Conservation (phyloP, 2,888 invertebrate species). For the Cephalotes varians region DNA sequence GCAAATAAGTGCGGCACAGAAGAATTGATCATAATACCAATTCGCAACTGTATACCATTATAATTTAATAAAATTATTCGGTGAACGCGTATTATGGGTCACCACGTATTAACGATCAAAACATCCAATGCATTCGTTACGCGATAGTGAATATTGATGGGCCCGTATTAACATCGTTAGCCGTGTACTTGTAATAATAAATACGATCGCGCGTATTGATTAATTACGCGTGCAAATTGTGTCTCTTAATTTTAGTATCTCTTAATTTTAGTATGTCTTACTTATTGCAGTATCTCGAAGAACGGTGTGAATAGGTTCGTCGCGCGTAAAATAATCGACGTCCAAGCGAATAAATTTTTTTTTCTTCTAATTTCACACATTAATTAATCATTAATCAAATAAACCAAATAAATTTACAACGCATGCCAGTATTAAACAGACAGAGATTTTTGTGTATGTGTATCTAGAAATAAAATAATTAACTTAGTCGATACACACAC, state of each 20-base stretch:
- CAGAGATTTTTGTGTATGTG: neutral
- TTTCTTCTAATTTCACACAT: neutral
- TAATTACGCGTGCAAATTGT: constrained; percentile 18
- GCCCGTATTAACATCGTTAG: constrained; percentile 23
- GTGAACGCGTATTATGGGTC: constrained; percentile 41
- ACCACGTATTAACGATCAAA: constrained; percentile 27
- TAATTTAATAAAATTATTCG: constrained; percentile 48
- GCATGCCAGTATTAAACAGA: too few species aligned
- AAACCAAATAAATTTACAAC: neutral
- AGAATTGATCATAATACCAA: constrained; percentile 42
- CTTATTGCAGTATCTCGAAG: neutral
- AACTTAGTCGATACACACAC: neutral
- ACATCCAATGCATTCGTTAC: constrained; percentile 30
- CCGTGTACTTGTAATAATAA: constrained; percentile 39
- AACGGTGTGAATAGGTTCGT: neutral
- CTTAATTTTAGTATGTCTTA: neutral
- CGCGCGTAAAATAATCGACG: neutral
- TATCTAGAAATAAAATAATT: neutral
- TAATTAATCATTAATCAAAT: neutral
- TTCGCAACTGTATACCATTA: constrained; percentile 22
- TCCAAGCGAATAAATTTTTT: neutral
- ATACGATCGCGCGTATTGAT: constrained; percentile 25
- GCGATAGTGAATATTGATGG: constrained; percentile 46
- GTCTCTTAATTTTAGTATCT: neutral
- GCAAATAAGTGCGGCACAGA: constrained; percentile 31